phyloP scores from a whole-genome alignment of 2,888 invertebrate genomes.

The Philereme vetulata region DNA sequence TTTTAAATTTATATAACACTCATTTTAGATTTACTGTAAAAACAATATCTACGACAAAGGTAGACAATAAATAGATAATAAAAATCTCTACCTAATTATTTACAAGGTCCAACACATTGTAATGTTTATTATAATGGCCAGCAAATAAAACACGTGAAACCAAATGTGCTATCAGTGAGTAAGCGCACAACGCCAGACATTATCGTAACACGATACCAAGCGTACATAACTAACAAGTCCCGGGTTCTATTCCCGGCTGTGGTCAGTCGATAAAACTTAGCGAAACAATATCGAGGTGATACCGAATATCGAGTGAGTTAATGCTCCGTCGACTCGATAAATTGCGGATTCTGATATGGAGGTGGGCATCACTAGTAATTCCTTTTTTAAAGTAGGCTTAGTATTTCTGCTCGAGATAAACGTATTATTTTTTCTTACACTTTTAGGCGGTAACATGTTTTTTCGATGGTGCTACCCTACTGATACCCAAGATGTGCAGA shows the following conservation, averaged over 20 bases:
- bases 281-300: slow-evolving; percentile 72
- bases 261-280: slow-evolving; percentile 62
- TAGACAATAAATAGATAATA: slow-evolving; percentile 16
- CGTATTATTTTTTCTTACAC: no score
- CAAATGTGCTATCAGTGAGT: slow-evolving; percentile 43
- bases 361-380: slow-evolving; percentile 40
- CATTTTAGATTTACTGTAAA: not conserved
- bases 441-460: no score
- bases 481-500: no score
- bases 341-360: slow-evolving; percentile 42
- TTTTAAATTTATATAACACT: not conserved
- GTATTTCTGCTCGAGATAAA: slow-evolving; percentile 21
- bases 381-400: slow-evolving; percentile 32
- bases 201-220: slow-evolving; percentile 70
- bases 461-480: no score
- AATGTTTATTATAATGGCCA: slow-evolving; percentile 38
- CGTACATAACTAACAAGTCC: slow-evolving; percentile 65
- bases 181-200: slow-evolving; percentile 58
- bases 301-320: slow-evolving; percentile 68
- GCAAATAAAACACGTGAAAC: slow-evolving; percentile 40
- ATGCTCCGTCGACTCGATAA: slow-evolving; percentile 56
- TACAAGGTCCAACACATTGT: slow-evolving; percentile 19
- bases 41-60: slow-evolving; percentile 6
- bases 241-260: slow-evolving; percentile 58
- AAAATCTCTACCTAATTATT: slow-evolving; percentile 30